phyloP scores from a whole-genome alignment of 2,113 vertebrate genomes.

The Brachirus orientalis region DNA sequence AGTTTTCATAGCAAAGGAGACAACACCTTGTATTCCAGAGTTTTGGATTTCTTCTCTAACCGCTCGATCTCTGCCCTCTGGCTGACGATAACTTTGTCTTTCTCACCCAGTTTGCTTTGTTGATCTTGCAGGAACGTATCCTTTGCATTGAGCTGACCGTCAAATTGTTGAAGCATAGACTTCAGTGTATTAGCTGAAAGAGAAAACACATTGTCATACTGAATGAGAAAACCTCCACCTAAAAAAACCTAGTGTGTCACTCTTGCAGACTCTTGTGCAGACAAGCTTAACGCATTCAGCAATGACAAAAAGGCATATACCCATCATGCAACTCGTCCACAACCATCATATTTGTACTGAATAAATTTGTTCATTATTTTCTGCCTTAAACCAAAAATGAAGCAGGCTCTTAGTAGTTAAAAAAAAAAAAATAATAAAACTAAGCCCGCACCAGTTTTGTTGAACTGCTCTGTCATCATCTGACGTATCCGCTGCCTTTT shows the following conservation, averaged over 20 bases:
- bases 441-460: conserved; percentile 80
- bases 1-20: background rate
- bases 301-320: background rate
- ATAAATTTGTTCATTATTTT: background rate
- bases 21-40: conserved; percentile 95
- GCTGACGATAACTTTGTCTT: conserved; percentile 85
- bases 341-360: background rate
- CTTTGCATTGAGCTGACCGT: conserved; percentile 81
- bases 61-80: conserved; percentile 89
- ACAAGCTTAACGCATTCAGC: background rate
- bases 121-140: conserved; percentile 86
- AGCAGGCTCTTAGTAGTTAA: background rate
- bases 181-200: conserved; percentile 77
- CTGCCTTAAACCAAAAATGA: background rate
- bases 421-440: no score
- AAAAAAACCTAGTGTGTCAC: no score
- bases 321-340: no score
- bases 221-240: background rate
- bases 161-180: conserved; percentile 87
- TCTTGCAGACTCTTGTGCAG: background rate
- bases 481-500: conserved; percentile 85
- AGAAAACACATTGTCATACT: conserved; percentile 1
- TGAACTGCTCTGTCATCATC: conserved; percentile 83
- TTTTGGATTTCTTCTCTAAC: conserved; percentile 93
- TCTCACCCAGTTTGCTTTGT: conserved; percentile 86